Evolutionary conservation across 2,113 vertebrate species (phyloP), one percentile per base, ranked within the genome.

Genomic region (Austrofundulus limnaeus): DNA sequence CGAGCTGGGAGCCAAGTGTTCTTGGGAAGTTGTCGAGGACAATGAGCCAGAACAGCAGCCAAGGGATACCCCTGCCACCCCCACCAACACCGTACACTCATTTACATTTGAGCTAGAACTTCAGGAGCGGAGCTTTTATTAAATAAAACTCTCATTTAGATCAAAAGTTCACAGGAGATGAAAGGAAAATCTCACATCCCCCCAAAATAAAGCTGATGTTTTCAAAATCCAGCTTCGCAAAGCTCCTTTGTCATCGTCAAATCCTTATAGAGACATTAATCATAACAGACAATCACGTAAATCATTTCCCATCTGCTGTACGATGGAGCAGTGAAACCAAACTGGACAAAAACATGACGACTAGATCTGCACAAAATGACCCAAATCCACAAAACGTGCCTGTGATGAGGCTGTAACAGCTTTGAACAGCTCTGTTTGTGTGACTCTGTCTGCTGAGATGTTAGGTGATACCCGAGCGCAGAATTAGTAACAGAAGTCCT

Each of bases 181-280:
- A 34, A 34, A 47, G 19, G 25, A 11, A 34, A 16, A 60, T 34
- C 13, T 14, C 25, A 46, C 7, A 67, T 17, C 24, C 20, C 17
- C 28, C 11, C 50, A 31, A 69, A 24, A 10, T 37, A 37, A 15
- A 11, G 19, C 4, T 59, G 41, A 3, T 16, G 14, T 61, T 53
- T 61, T 12, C 15, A 47, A 25, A 42, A 37, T 15, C 51, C 28
- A 11, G 5, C 5, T 31, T 2, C 6, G 17, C 19, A 54, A 17
- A 28, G 12, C 51, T 53, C 17, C 51, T 34, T 34, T 34, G n/a
- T 54, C 47, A 31, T 21, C 3, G 11, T 28, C 45, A 31, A 57
- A 31, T 48, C 38, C 23, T 57, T 50, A 57, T 42, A 57, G n/a
- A 56, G 53, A 21, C 37, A 39, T 56, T 56, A 23, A 57, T 49